phyloP scores from a whole-genome alignment of 1,140 invertebrate species.

The Hyposmocoma kahamanoa region DNA sequence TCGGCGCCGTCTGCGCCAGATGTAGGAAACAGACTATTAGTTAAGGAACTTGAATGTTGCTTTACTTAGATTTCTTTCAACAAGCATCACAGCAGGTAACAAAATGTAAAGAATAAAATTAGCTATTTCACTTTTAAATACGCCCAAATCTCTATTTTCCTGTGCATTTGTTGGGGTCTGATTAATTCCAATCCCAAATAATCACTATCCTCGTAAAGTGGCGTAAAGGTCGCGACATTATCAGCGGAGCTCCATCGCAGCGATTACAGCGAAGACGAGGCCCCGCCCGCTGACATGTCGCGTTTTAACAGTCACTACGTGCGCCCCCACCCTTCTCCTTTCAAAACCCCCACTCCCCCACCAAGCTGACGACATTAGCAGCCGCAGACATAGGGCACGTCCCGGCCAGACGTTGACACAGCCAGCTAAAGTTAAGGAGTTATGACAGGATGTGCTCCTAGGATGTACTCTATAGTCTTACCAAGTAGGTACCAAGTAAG shows the following conservation, averaged over 20 bases:
- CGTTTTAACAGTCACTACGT: constrained; percentile 67
- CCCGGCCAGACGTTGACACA: constrained; percentile 49
- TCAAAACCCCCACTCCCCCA: constrained; percentile 12
- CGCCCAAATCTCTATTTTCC: too few relatives aligned
- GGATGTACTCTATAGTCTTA: too few relatives aligned
- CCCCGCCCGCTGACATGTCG: constrained; percentile 58
- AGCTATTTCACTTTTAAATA: too few relatives aligned
- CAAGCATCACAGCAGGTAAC: too few relatives aligned
- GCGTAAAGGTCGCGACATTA: constrained; percentile 56
- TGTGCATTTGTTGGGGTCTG: too few relatives aligned
- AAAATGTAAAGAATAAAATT: too few relatives aligned
- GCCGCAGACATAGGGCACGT: constrained; percentile 61
- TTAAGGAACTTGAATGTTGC: not conserved
- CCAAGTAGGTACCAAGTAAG: too few relatives aligned
- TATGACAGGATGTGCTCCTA: too few relatives aligned
- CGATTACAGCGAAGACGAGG: constrained; percentile 39
- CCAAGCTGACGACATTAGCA: constrained; percentile 63
- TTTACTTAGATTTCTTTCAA: too few relatives aligned
- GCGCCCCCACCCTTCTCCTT: constrained; percentile 15
- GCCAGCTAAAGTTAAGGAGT: constrained; percentile 18
- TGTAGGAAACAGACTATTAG: too few relatives aligned
- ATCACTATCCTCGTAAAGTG: constrained; percentile 1
- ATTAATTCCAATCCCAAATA: constrained; percentile 21
- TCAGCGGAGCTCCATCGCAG: constrained; percentile 47
- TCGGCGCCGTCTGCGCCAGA: too few relatives aligned